These are phyloP conservation scores for Tenthredo livida DNA, from an alignment of 2,888 invertebrate species.

Conservation along the genomic window DNA sequence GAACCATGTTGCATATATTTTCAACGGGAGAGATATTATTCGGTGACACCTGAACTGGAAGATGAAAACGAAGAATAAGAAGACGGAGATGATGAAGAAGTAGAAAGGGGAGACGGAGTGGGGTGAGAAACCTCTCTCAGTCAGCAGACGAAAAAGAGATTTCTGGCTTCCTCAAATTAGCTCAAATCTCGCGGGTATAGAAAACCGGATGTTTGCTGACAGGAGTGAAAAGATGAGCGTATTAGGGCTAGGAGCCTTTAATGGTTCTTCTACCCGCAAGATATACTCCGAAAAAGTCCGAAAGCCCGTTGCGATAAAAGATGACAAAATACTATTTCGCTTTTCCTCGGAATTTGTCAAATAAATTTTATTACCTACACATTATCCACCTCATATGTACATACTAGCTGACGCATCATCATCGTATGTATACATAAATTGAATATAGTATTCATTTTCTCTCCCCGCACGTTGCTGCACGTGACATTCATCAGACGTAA, in stretches of 20 bases:
- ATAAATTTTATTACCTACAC: neutral
- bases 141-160: neutral
- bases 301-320: neutral
- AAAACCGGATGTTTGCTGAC: constrained; percentile 33
- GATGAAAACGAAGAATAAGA: neutral
- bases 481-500: too few species aligned
- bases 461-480: neutral
- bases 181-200: constrained; percentile 19
- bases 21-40: neutral
- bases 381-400: too few species aligned
- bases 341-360: neutral
- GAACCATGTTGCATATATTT: constrained; percentile 2
- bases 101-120: neutral
- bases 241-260: constrained; percentile 10
- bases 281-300: neutral
- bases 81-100: neutral
- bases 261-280: neutral
- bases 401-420: too few species aligned
- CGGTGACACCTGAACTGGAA: constrained; percentile 28
- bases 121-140: neutral
- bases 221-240: constrained; percentile 38
- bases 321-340: neutral
- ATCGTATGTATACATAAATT: neutral
- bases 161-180: constrained; percentile 31
- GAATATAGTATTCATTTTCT: neutral